Conservation (phyloP, 2,797 vertebrate genomes). For the Brachyrhaphis roseni region DNA sequence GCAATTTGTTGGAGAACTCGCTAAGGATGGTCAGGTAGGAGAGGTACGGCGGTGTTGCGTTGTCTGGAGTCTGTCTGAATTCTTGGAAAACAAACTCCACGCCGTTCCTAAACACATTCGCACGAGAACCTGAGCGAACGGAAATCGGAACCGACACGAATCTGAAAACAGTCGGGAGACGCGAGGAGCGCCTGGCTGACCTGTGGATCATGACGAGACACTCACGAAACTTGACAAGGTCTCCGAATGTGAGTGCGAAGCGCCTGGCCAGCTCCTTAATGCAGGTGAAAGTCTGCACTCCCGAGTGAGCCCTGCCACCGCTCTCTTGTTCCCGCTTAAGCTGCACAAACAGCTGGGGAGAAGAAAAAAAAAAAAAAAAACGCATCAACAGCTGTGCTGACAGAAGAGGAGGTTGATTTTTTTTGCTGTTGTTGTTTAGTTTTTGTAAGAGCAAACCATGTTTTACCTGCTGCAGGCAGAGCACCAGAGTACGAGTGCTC, state of each 20-base stretch:
- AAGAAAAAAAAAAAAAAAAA: background rate
- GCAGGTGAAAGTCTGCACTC: constrained; percentile 86
- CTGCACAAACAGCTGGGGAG: constrained; percentile 84
- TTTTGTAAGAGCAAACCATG: background rate
- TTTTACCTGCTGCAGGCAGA: constrained; percentile 89
- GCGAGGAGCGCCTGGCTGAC: constrained; percentile 57
- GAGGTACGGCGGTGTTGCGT: constrained; percentile 80
- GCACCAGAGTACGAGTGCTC: constrained; percentile 85
- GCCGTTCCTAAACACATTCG: constrained; percentile 80
- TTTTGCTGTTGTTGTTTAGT: background rate
- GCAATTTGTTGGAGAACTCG: constrained; percentile 91
- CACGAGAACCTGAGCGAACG: background rate
- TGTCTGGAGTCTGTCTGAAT: constrained; percentile 75
- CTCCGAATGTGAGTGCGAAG: constrained; percentile 91
- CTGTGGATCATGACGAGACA: constrained; percentile 92
- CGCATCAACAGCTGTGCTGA: constrained; percentile 9
- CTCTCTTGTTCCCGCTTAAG: constrained; percentile 82
- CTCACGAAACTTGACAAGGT: constrained; percentile 89
- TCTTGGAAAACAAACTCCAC: constrained; percentile 92
- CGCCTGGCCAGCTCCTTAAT: constrained; percentile 92
- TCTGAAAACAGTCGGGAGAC: background rate
- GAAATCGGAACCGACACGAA: background rate
- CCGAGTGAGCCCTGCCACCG: constrained; percentile 65
- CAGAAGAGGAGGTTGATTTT: background rate
- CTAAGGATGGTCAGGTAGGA: constrained; percentile 88